Conservation (phyloP, 1,140 invertebrate genomes). For the Scaptodrosophila lebanonensis region DNA sequence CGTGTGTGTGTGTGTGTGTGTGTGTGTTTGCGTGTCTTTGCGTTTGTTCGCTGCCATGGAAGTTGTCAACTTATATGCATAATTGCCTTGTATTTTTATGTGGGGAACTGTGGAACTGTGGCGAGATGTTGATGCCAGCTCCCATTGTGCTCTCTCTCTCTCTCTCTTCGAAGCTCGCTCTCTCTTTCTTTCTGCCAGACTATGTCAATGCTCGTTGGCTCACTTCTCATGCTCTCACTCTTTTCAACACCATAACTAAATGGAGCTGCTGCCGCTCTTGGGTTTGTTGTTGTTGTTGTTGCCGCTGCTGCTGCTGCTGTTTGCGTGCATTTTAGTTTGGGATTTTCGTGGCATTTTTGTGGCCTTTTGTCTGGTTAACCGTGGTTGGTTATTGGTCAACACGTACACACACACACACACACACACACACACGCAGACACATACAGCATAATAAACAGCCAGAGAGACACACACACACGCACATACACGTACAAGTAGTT, state of each 20-base stretch:
- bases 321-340: slow-evolving; percentile 76
- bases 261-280: not conserved
- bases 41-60: slow-evolving; percentile 28
- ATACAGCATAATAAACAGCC: not conserved
- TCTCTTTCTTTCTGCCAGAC: slow-evolving; percentile 8
- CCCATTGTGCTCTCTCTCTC: slow-evolving; percentile 2
- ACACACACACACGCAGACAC: slow-evolving; percentile 14
- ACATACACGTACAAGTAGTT: not conserved
- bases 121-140: no score
- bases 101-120: no score
- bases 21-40: not conserved
- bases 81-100: slow-evolving; percentile 66
- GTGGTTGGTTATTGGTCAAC: slow-evolving; percentile 76
- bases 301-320: slow-evolving; percentile 47
- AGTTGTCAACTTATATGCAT: slow-evolving; percentile 73
- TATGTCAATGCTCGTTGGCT: slow-evolving; percentile 14
- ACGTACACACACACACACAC: slow-evolving; percentile 25
- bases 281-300: slow-evolving; percentile 17
- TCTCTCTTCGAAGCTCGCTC: no score
- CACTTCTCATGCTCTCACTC: not conserved
- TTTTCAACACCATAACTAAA: no score
- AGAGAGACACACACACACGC: slow-evolving; percentile 7
- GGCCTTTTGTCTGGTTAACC: slow-evolving; percentile 77
- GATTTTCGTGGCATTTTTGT: slow-evolving; percentile 77
- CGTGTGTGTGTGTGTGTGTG: not conserved